Evolutionary conservation across 1,140 invertebrate genomes (phyloP).

Genomic region (Grapholita molesta): DNA sequence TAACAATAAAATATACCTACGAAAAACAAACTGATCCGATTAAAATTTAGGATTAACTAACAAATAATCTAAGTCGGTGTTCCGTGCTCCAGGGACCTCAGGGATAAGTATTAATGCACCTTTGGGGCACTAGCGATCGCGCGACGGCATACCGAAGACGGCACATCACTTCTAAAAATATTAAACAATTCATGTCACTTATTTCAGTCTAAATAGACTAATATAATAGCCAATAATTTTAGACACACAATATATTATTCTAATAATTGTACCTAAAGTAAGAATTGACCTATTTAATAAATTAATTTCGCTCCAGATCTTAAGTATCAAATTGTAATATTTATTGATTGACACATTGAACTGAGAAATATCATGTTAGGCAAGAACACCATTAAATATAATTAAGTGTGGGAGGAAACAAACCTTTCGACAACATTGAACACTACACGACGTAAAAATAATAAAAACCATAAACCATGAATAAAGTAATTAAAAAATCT

Average conservation of each 20-base stretch:
- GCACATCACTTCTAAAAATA: neutral
- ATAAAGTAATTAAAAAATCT: too few species aligned
- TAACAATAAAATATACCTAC: neutral
- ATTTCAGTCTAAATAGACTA: neutral
- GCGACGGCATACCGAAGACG: neutral
- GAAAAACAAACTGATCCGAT: neutral
- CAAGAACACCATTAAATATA: too few species aligned
- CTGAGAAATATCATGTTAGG: too few species aligned
- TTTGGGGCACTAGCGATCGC: neutral
- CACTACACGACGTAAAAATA: too few species aligned
- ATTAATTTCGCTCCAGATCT: neutral
- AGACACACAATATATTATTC: neutral
- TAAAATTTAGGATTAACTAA: neutral
- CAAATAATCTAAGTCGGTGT: neutral
- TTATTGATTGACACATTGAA: neutral
- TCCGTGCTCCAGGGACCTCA: neutral
- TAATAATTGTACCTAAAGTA: neutral
- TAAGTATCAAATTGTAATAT: neutral
- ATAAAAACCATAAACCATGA: too few species aligned
- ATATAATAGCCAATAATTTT: neutral
- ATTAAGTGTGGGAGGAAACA: too few species aligned
- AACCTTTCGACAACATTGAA: too few species aligned
- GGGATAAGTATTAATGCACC: neutral
- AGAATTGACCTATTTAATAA: neutral
- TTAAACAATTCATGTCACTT: neutral